Percentiles rank a stretch among this genome's conserved stretches.
Evolutionary conservation across 2,888 invertebrate species (phyloP).

Genomic region (Pharmacophagus antenor): DNA sequence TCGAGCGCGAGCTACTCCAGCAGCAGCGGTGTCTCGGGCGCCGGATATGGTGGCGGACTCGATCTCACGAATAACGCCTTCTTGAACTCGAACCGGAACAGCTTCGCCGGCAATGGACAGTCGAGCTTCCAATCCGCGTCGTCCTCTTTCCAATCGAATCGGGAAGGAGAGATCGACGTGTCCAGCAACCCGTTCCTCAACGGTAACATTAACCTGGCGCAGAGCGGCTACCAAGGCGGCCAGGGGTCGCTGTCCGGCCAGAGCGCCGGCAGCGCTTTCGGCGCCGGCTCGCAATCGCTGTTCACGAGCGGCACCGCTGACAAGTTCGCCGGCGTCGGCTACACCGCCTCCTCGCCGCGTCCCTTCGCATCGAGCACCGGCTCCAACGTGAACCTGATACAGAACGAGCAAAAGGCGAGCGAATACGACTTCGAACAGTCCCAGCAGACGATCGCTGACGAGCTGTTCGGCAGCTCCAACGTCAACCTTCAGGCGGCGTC

Average conservation of each 20-base stretch:
- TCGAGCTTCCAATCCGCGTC: conserved; percentile 50
- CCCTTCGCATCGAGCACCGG: conserved; percentile 60
- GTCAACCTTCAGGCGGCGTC: conserved; percentile 54
- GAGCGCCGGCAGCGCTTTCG: conserved; percentile 34
- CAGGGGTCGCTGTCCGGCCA: conserved; percentile 39
- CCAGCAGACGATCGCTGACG: conserved; percentile 61
- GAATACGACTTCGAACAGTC: conserved; percentile 60
- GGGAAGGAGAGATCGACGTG: conserved; percentile 56
- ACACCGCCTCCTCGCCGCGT: conserved; percentile 62
- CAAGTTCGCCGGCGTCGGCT: conserved; percentile 52
- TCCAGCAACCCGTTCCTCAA: conserved; percentile 62
- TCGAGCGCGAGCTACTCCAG: conserved; percentile 53
- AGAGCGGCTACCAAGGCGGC: conserved; percentile 34
- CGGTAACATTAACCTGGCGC: conserved; percentile 41
- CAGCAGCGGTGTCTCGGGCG: conserved; percentile 39
- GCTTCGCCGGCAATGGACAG: conserved; percentile 28
- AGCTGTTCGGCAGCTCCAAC: conserved; percentile 51
- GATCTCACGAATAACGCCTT: conserved; percentile 50
- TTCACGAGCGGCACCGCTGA: conserved; percentile 32
- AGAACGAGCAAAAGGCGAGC: conserved; percentile 54
- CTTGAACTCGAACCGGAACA: conserved; percentile 45
- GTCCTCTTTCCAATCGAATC: conserved; percentile 51
- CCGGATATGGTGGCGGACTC: conserved; percentile 37
- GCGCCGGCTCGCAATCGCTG: conserved; percentile 26
- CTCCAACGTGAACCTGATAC: conserved; percentile 61